Evolutionary conservation across 2,797 vertebrate species (phyloP), one percentile per base, ranked within the genome.

Genomic region (Odontamblyopus rebecca): DNA sequence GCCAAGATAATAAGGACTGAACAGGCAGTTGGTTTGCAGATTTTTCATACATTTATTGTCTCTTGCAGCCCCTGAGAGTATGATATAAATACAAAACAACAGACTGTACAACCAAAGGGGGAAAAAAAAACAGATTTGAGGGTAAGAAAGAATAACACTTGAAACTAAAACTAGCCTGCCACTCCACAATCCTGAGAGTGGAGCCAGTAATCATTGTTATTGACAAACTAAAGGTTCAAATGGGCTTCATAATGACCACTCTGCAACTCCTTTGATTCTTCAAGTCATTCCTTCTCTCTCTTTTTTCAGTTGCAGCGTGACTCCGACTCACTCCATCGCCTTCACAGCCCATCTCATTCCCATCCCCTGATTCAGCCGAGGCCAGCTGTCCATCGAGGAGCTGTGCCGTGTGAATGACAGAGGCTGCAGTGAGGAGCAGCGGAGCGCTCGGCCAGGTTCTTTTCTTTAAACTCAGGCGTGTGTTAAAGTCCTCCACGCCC

Each of bases 401-500:
- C 81, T 86, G 86, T 75, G 74, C 82, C 83, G 70, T 79, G 82
- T 89, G 92, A 94, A 89, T 92, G 92, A 93, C 91, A 90, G 86
- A 83, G 80, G 86, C 84, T 78, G 83, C 80, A 88, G 80, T 61
- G 71, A 86, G 81, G 87, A 69, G 79, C 84, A 87, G 75, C 86
- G 91, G 90, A 93, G 68, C 87, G 80, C 82, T 84, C 87, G 78
- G 71, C 56, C 73, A 82, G 83, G 84, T 86, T 89, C 90, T 90
- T 93, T 94, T 93, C 88, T 90, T 86, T 78, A 78, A 84, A 75
- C 29, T 76, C 88, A 89, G 77, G 77, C 81, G 48, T 77, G 87
- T 89, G 87, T 89, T 86, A 91, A 91, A 86, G 84, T 90, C 86
- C 79, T 84, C 88, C 86, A 92, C 85, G 70, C 93, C 89, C 91